Evolutionary conservation across 1,140 invertebrate genomes (phyloP), one percentile per base, ranked within the genome.

Genomic region (Drosophila rufa): DNA sequence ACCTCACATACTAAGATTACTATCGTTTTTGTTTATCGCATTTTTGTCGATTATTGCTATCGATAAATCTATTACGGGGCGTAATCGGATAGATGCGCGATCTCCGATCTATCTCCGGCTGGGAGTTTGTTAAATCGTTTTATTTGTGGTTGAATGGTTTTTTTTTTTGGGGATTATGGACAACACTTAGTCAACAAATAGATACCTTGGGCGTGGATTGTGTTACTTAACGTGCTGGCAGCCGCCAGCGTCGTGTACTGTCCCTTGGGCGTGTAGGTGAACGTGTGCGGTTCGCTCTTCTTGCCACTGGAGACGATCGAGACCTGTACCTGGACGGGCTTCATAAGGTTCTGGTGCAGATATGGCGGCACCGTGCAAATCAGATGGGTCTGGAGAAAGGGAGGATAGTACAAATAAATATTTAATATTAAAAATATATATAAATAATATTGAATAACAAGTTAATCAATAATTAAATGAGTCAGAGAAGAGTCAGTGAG

Each of bases 361-460:
- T 97, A 99, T 5, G 96, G 94, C 11, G 98, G 98, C 51, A 99
- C 95, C 50, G 95, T 96, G 93, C 98, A 98, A 6, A 99, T 97
- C 42, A 99, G 94, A 94, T 99, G 98, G n/a, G 97, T 98, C 97
- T 98, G 69, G 14, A 4, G 4, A 83, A 19, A 77, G 76, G 25
- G 30, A 73, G 7, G 4, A 11, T 12, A 22, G n/a, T n/a, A n/a
- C n/a, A n/a, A n/a, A n/a, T n/a, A n/a, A n/a, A n/a, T n/a, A n/a
- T n/a, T n/a, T n/a, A n/a, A n/a, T n/a, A n/a, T n/a, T n/a, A n/a
- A n/a, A n/a, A n/a, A n/a, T n/a, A n/a, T n/a, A n/a, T n/a, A n/a
- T n/a, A n/a, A n/a, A n/a, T n/a, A n/a, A n/a, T n/a, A n/a, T n/a
- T n/a, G n/a, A n/a, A 14, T 17, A 33, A 40, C 4, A n/a, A 14